Evolutionary conservation across 2,113 vertebrate genomes (phyloP).

Genomic region (Pao palembangensis): DNA sequence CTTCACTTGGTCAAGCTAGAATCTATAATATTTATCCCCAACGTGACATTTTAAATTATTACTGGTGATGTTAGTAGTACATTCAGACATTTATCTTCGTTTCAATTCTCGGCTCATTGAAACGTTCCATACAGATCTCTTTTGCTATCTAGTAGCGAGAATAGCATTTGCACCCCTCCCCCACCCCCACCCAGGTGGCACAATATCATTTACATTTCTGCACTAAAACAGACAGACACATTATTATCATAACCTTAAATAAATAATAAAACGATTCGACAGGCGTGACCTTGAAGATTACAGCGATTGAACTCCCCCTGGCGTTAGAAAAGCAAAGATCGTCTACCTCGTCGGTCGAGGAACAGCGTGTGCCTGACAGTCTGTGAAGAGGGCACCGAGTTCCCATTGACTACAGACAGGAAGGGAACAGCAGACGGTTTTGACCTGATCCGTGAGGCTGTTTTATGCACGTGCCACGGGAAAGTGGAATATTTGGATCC

Average conservation of each 20-base stretch:
- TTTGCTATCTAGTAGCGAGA: slow-evolving; percentile 58
- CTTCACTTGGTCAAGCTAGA: too few relatives aligned
- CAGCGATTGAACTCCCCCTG: too few relatives aligned
- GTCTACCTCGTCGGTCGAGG: rapidly evolving
- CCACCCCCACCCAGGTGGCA: too few relatives aligned
- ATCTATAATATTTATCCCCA: too few relatives aligned
- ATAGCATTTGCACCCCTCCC: not conserved
- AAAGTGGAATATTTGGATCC: not conserved
- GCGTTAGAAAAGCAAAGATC: slow-evolving; percentile 15
- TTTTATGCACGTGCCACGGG: slow-evolving; percentile 29
- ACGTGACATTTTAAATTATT: too few relatives aligned
- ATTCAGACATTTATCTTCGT: too few relatives aligned
- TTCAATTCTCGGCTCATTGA: too few relatives aligned
- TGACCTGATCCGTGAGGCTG: not conserved
- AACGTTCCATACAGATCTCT: not conserved
- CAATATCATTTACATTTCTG: too few relatives aligned
- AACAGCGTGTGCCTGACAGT: not conserved
- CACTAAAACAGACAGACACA: not conserved
- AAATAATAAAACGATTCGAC: too few relatives aligned
- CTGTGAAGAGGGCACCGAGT: rapidly evolving
- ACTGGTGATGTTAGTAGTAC: too few relatives aligned
- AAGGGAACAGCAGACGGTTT: not conserved
- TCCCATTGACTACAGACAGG: rapidly evolving
- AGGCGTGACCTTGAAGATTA: too few relatives aligned
- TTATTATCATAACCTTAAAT: too few relatives aligned